Percentiles rank a stretch among this genome's conserved stretches.
These are phyloP conservation scores for Melanaphis sacchari DNA, from an alignment of 1,140 invertebrate genomes.

Conservation along the genomic window DNA sequence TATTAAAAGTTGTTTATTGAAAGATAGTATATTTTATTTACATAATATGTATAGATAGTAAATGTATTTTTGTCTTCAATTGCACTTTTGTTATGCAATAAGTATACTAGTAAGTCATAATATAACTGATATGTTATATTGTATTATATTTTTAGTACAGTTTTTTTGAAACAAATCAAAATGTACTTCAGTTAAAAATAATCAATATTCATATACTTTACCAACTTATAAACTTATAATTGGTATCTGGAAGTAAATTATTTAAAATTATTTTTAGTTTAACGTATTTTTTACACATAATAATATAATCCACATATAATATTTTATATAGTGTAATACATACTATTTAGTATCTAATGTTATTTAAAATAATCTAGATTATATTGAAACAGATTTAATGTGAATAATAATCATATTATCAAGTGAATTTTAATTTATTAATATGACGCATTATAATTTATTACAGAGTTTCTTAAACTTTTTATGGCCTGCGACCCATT, in stretches of 20 bases:
- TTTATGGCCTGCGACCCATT: too few species aligned
- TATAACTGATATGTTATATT: neutral
- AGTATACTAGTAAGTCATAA: too few species aligned
- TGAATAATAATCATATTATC: neutral
- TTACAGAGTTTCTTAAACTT: too few species aligned
- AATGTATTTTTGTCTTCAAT: neutral
- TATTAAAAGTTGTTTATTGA: neutral
- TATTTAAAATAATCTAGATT: neutral
- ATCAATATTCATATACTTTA: neutral
- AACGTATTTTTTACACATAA: neutral
- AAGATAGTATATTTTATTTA: neutral
- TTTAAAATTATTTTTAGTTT: neutral
- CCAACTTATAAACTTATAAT: too few species aligned
- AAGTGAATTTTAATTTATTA: neutral
- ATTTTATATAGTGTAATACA: neutral
- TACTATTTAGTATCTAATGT: neutral
- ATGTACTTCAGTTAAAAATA: neutral
- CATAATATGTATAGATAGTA: neutral
- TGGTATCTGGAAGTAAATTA: neutral
- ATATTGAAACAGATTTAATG: neutral
- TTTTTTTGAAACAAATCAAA: neutral
- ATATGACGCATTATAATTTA: neutral
- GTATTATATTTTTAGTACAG: neutral
- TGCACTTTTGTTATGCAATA: neutral
- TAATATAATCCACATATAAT: too few species aligned